A percentile compares a stretch with the other conserved stretches of the same genome.
Evolutionary conservation across 1,140 invertebrate genomes (phyloP).

Genomic region (Cardiocondyla obscurior): DNA sequence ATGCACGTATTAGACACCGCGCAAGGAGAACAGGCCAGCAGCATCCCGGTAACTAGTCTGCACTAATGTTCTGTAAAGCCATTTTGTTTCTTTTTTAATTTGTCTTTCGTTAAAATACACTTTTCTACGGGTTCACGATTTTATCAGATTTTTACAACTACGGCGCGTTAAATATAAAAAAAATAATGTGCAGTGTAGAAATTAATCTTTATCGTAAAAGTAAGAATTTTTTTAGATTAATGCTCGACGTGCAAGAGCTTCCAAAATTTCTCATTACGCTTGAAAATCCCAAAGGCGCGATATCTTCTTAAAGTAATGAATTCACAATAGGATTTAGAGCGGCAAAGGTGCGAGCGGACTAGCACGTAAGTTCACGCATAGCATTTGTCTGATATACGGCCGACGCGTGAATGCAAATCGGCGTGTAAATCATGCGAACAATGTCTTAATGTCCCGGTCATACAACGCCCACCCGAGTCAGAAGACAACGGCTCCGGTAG

Average conservation of each 20-base stretch:
- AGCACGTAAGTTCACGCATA: constrained; percentile 69
- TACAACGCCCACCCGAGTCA: constrained; percentile 79
- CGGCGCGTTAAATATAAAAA: no score
- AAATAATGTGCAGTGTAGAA: no score
- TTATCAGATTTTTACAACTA: neutral
- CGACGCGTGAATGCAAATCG: constrained; percentile 83
- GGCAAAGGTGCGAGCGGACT: constrained; percentile 30
- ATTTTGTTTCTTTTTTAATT: neutral
- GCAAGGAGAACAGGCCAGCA: constrained; percentile 8
- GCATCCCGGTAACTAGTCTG: constrained; percentile 47
- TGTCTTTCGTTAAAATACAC: constrained; percentile 29
- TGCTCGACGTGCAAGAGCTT: neutral
- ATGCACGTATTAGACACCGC: constrained; percentile 10
- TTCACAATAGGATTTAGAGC: constrained; percentile 46
- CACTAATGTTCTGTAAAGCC: constrained; percentile 55
- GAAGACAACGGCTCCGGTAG: constrained; percentile 74
- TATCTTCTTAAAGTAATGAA: constrained; percentile 28
- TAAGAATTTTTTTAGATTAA: neutral
- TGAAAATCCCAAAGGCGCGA: neutral
- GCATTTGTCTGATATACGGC: constrained; percentile 84
- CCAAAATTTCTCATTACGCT: neutral
- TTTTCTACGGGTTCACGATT: neutral
- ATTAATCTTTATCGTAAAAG: neutral
- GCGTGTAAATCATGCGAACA: constrained; percentile 84
- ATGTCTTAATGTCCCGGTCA: constrained; percentile 85